These are phyloP conservation scores for Synergus laeviventris DNA, from an alignment of 2,888 invertebrate species.

Conservation along the genomic window DNA sequence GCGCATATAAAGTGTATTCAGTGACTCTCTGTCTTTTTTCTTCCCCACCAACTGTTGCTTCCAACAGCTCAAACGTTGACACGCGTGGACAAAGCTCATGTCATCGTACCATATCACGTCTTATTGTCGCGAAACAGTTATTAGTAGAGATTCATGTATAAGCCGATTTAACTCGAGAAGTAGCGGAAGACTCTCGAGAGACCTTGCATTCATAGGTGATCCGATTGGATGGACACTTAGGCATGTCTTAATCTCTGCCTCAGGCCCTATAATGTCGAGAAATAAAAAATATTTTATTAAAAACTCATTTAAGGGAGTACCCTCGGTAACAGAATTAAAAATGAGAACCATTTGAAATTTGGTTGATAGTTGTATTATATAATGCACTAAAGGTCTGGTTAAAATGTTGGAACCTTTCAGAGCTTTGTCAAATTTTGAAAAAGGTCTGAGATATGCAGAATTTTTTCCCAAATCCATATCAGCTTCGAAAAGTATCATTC, in stretches of 20 bases:
- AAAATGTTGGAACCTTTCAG: no score
- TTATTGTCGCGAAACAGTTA: constrained; percentile 9
- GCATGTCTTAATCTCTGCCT: not conserved
- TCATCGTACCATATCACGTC: constrained; percentile 26
- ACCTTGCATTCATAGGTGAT: not conserved
- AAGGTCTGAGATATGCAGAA: no score
- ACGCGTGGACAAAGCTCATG: constrained; percentile 25
- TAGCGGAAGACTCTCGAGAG: not conserved
- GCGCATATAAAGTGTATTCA: constrained; percentile 8
- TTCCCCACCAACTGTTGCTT: constrained; percentile 39
- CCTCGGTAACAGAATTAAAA: no score
- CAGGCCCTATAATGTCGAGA: not conserved
- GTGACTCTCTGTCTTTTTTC: constrained; percentile 3
- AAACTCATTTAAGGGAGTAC: no score
- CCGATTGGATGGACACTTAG: not conserved
- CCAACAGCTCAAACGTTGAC: constrained; percentile 24
- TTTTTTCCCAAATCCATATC: no score
- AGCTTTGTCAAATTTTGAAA: no score
- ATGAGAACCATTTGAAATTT: no score
- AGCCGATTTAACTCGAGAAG: not conserved
- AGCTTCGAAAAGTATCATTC: no score
- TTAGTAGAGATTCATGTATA: not conserved
- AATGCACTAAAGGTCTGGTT: no score
- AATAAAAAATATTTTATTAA: not conserved
- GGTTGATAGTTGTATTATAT: no score